Conservation (phyloP, 2,797 vertebrate species). For the Pogonophryne albipinna region DNA sequence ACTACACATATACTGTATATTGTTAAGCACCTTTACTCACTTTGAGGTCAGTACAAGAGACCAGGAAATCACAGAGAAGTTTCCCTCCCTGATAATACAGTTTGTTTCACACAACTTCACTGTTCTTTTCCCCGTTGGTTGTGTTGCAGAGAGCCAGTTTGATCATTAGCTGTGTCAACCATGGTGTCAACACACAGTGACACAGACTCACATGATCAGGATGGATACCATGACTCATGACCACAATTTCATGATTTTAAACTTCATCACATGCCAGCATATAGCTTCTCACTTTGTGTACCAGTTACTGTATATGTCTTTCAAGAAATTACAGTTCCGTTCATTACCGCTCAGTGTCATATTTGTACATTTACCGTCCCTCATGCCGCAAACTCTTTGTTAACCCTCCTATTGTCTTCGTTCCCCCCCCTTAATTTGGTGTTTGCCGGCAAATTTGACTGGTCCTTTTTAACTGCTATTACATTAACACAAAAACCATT, state of each 20-base stretch:
- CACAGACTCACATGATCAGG: conserved; percentile 69
- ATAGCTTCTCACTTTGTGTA: conserved; percentile 39
- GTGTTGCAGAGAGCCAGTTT: conserved; percentile 20
- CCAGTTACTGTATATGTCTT: conserved; percentile 36
- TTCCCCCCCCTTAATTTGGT: no score
- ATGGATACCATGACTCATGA: conserved; percentile 72
- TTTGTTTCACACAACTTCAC: conserved; percentile 53
- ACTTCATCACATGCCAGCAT: conserved; percentile 32
- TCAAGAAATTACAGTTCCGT: conserved; percentile 40
- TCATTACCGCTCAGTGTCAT: background rate
- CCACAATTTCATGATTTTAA: conserved; percentile 66
- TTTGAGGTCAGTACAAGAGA: conserved; percentile 37
- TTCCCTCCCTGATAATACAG: conserved; percentile 42
- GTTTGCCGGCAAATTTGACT: no score
- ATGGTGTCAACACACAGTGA: conserved; percentile 56
- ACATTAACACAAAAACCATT: no score
- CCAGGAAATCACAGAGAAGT: conserved; percentile 69
- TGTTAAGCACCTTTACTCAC: conserved; percentile 7
- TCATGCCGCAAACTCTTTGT: background rate
- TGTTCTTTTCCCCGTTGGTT: conserved; percentile 32
- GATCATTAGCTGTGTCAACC: conserved; percentile 35
- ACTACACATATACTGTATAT: background rate
- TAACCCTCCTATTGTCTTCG: no score
- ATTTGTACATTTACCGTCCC: conserved; percentile 23
- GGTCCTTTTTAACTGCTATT: no score